These are phyloP conservation scores for Deroptyus accipitrinus DNA, from an alignment of 2,113 vertebrate genomes.

Conservation along the genomic window DNA sequence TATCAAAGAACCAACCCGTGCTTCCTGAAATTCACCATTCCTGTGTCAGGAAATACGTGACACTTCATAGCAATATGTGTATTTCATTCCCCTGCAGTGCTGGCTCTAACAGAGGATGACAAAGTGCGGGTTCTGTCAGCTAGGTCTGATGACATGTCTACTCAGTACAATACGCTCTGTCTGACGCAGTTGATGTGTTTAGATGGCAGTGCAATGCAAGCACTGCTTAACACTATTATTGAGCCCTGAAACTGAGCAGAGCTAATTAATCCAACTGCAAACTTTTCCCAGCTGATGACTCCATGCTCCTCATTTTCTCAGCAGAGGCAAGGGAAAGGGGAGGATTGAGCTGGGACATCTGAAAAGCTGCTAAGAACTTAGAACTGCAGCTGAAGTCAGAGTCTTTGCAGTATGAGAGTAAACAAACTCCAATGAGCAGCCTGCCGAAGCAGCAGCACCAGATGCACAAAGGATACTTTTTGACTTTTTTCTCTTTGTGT, in stretches of 20 bases:
- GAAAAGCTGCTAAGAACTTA: not conserved
- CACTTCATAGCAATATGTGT: rapidly evolving
- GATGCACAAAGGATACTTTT: not conserved
- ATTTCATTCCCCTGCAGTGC: not conserved
- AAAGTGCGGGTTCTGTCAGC: not conserved
- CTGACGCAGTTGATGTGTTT: not conserved
- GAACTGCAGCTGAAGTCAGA: not conserved
- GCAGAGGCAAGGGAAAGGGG: not conserved
- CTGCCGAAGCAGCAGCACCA: not conserved
- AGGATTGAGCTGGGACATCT: not conserved
- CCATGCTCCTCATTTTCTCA: not conserved
- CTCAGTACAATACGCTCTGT: not conserved
- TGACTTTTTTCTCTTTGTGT: not conserved
- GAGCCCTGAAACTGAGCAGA: not conserved
- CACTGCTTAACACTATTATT: not conserved
- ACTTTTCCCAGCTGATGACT: not conserved
- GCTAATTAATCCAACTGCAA: not conserved
- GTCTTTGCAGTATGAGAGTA: not conserved
- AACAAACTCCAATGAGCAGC: not conserved
- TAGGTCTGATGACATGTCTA: not conserved
- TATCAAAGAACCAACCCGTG: not conserved
- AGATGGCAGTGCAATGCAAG: not conserved
- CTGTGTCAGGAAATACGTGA: not conserved
- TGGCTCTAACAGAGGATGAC: not conserved
- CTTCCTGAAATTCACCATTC: not conserved